These are phyloP conservation scores for Taeniopygia guttata DNA, from an alignment of 2,797 vertebrate genomes.

Conservation along the genomic window DNA sequence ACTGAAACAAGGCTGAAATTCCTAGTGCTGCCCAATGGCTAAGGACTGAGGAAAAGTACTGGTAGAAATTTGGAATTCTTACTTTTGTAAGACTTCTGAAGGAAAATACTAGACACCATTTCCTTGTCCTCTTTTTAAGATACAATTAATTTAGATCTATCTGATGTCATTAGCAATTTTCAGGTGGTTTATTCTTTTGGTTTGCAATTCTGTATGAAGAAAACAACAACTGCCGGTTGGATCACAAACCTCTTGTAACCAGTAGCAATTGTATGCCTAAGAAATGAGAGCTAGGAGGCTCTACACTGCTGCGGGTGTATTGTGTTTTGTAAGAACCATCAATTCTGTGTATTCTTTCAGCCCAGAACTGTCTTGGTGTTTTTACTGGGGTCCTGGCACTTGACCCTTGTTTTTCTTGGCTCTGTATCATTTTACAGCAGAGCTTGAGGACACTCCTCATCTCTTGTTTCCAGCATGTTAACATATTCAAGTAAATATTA, in stretches of 20 bases:
- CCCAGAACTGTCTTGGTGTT: not conserved
- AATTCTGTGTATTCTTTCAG: not conserved
- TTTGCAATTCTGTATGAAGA: not conserved
- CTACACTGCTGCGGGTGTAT: not conserved
- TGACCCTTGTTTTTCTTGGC: constrained; percentile 46
- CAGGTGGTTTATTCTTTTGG: not conserved
- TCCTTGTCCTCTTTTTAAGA: not conserved
- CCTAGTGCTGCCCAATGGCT: not conserved
- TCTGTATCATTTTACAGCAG: constrained; percentile 31
- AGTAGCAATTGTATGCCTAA: not conserved
- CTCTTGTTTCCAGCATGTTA: constrained; percentile 40
- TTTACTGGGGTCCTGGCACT: constrained; percentile 35
- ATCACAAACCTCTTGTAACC: not conserved
- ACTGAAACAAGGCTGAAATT: not conserved
- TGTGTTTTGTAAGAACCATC: not conserved
- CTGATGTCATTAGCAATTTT: not conserved
- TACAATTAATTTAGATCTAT: not conserved
- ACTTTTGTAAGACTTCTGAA: not conserved
- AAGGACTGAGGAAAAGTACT: not conserved
- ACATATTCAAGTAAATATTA: constrained; percentile 47
- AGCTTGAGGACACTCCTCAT: constrained; percentile 8
- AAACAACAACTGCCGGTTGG: not conserved
- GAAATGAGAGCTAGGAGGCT: not conserved
- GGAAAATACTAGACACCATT: not conserved
- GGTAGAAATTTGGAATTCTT: not conserved